Base-by-base conservation (phyloP, 2,797 vertebrate species). In the Cyprinella venusta region DNA sequence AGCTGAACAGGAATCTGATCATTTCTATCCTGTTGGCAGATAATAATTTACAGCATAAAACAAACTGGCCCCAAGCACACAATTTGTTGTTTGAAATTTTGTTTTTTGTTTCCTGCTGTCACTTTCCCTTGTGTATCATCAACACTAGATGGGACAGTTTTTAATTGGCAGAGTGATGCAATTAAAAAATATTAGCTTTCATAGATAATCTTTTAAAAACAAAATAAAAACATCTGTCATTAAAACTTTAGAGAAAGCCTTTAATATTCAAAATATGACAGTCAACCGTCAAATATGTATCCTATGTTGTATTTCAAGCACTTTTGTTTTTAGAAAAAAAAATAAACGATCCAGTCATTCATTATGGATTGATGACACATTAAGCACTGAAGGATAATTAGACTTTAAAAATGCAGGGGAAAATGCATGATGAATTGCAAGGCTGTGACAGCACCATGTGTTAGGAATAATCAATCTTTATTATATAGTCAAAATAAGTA, bases 401-500 rank as follows among this genome's bases (percentile, higher is more conserved):
- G 61, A 52, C 21, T 70, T 54, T 6, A 33, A 56, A 45, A 67
- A 42, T 61, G 33, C 50, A 19, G n/a, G 33, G 75, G 38, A 83
- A 80, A 79, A 61, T 76, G 21, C 26, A 36, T 84, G 79, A 83
- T 88, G 48, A 67, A 84, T 82, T 45, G 18, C 80, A 74, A 33
- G 40, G 69, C 67, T 72, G 15, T 82, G 38, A 48, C 75, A 64
- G 59, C 26, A 38, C 56, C 81, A 77, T 65, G 30, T 82, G 56
- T 85, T 85, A 64, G 68, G 85, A 82, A 79, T 68, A 83, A 77
- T 68, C 56, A 40, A 13, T 79, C 69, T 86, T 75, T 59, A 68
- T 85, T 83, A 85, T 74, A 70, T 26, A 36, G 64, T 83, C 68
- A 68, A 68, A 82, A 71, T 71, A 80, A 74, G 48, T 50, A 80